A percentile compares a stretch with the other conserved stretches of the same genome.
These are phyloP conservation scores for Ormyrus labotus DNA, from an alignment of 2,888 invertebrate genomes.

Conservation along the genomic window DNA sequence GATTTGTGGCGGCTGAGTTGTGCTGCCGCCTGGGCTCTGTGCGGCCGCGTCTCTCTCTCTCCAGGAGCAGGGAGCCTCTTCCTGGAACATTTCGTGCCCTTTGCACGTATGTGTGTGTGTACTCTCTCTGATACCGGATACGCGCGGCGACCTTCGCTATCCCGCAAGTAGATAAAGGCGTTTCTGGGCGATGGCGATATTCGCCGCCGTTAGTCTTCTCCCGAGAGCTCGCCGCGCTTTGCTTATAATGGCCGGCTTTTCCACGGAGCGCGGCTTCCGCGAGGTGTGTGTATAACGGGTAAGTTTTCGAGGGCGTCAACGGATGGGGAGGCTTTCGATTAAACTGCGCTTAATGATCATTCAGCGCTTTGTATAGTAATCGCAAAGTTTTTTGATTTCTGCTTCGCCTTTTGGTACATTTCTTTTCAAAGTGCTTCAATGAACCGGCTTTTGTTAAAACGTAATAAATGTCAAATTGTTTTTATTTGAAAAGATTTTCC, in stretches of 20 bases:
- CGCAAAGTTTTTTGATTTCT: too few species aligned
- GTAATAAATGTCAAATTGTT: too few species aligned
- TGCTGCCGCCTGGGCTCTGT: background rate
- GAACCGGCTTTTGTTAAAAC: too few species aligned
- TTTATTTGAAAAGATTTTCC: too few species aligned
- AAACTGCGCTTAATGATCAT: constrained; percentile 8
- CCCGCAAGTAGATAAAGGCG: constrained; percentile 65
- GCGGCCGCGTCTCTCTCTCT: background rate
- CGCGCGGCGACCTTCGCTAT: constrained; percentile 61
- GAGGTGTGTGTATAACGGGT: constrained; percentile 21
- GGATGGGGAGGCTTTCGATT: constrained; percentile 8
- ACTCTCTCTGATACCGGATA: constrained; percentile 61
- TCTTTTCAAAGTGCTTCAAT: too few species aligned
- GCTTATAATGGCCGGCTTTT: constrained; percentile 38
- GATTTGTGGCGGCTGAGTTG: constrained; percentile 72
- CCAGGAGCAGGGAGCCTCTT: background rate
- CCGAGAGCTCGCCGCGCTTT: background rate
- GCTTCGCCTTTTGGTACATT: too few species aligned
- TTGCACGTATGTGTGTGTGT: background rate
- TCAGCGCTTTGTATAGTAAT: too few species aligned
- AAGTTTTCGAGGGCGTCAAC: constrained; percentile 30
- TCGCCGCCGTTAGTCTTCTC: background rate
- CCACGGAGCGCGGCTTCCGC: background rate
- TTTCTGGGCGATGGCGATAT: constrained; percentile 58
- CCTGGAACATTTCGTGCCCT: constrained; percentile 12